Evolutionary conservation across 2,113 vertebrate species (phyloP).

Genomic region (Ictidomys tridecemlineatus): DNA sequence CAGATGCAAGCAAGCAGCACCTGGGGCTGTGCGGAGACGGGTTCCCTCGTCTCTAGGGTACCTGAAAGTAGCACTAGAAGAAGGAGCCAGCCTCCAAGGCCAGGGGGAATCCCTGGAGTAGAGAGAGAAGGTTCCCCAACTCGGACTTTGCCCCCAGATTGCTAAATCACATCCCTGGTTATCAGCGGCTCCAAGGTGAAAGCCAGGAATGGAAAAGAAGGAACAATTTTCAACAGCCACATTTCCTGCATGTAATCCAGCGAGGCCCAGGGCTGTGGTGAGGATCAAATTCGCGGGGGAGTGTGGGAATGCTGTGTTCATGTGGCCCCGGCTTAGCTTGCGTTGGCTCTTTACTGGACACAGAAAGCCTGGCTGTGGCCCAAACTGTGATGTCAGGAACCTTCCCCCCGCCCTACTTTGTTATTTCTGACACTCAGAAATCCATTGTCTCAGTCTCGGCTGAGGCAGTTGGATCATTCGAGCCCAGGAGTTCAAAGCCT

Average conservation of each 20-base stretch:
- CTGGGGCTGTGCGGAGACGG: no score
- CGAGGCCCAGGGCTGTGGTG: neutral
- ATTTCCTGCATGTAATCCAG: neutral
- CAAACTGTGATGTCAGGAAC: slow-evolving; percentile 40
- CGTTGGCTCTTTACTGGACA: neutral
- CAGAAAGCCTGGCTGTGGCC: neutral
- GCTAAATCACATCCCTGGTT: neutral
- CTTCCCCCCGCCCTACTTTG: neutral
- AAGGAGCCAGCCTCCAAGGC: neutral
- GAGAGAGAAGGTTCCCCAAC: neutral
- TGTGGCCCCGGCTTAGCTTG: neutral
- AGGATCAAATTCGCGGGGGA: neutral
- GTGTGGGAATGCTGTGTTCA: neutral
- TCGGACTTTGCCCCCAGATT: slow-evolving; percentile 14
- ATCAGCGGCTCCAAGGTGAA: neutral
- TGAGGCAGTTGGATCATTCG: neutral
- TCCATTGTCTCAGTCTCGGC: neutral
- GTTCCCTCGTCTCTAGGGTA: neutral
- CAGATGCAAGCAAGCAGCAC: neutral
- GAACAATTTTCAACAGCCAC: neutral
- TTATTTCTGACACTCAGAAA: slow-evolving; percentile 24
- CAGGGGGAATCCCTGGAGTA: neutral
- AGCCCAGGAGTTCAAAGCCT: neutral
- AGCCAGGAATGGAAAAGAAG: neutral
- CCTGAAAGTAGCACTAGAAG: neutral